A percentile compares a stretch with the other conserved stretches of the same genome.
phyloP scores from a whole-genome alignment of 1,140 invertebrate genomes.

The Trichonephila clavata region DNA sequence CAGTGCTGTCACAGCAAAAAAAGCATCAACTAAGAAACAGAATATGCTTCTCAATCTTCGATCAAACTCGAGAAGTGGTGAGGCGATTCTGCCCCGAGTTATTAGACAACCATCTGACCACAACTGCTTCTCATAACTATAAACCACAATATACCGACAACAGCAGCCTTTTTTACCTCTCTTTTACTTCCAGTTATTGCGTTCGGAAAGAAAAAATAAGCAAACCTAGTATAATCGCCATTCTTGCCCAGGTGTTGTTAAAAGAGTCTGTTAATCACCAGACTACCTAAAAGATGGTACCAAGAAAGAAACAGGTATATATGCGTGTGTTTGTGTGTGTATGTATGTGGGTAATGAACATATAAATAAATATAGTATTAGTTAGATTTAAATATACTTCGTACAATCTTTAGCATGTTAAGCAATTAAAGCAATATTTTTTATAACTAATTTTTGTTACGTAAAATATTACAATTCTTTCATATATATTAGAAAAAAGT shows the following conservation, averaged over 20 bases:
- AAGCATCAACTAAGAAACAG: slow-evolving; percentile 14
- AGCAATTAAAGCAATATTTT: too few relatives aligned
- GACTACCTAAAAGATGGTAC: too few relatives aligned
- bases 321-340: too few relatives aligned
- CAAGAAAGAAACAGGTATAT: too few relatives aligned
- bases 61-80: slow-evolving; percentile 54
- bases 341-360: too few relatives aligned
- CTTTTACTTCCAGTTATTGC: neutral
- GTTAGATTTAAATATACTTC: too few relatives aligned
- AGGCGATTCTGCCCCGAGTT: slow-evolving; percentile 52
- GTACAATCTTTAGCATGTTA: too few relatives aligned
- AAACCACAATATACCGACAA: slow-evolving; percentile 66
- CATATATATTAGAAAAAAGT: too few relatives aligned
- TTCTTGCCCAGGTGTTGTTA: neutral
- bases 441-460: too few relatives aligned
- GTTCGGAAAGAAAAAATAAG: neutral
- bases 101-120: slow-evolving; percentile 68
- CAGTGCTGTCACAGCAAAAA: neutral
- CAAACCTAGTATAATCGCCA: neutral
- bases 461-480: too few relatives aligned
- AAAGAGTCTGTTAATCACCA: too few relatives aligned
- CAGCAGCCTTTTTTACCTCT: neutral
- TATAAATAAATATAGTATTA: too few relatives aligned
- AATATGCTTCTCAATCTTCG: slow-evolving; percentile 55
- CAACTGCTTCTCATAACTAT: slow-evolving; percentile 57